Evolutionary conservation across 2,113 vertebrate species (phyloP), one percentile per base, ranked within the genome.

Genomic region (Reinhardtius hippoglossoides): DNA sequence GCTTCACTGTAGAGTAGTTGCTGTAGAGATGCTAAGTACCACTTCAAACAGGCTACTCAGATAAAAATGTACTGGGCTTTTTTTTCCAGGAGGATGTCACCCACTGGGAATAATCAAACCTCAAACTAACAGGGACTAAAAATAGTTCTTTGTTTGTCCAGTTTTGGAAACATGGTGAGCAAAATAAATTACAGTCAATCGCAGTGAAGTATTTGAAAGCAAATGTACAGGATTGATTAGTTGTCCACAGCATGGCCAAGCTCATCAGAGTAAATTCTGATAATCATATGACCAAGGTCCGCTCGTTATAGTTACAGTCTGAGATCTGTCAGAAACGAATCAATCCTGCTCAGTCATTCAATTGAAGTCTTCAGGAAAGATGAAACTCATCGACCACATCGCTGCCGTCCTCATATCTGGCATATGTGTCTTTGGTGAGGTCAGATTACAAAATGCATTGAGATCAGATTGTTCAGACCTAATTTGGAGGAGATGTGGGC

Each of bases 41-140:
- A 71, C 71, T 82, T 42, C 44, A 84, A 84, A 83, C 61, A 67
- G 50, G 50, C 74, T 65, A 27, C 64, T 74, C 72, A 42, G 35
- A 84, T 57, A 35, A 76, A 76, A 59, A 59, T 24, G 12, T 14
- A 78, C 73, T 70, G 31, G 66, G 61, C 57, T 71, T 77, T 67
- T 72, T 56, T n/a, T 56, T 44, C 50, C 56, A 82, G 56, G n/a
- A 61, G 75, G 61, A 66, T 48, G 56, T 76, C 50, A 58, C 60
- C 63, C 60, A 67, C 37, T 44, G 54, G 21, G 40, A 65, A 70
- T 66, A 57, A 73, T 20, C 58, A 68, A 67, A 78, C 20, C 52
- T 70, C 61, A 54, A 44, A 26, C 68, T 71, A 68, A 62, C 8
- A 56, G 8, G 9, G 59, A 27, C 60, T 35, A 35, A n/a, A 74